A percentile compares a stretch with the other conserved stretches of the same genome.
Conservation (phyloP, 1,140 invertebrate species). For the Drosophila mayri region DNA sequence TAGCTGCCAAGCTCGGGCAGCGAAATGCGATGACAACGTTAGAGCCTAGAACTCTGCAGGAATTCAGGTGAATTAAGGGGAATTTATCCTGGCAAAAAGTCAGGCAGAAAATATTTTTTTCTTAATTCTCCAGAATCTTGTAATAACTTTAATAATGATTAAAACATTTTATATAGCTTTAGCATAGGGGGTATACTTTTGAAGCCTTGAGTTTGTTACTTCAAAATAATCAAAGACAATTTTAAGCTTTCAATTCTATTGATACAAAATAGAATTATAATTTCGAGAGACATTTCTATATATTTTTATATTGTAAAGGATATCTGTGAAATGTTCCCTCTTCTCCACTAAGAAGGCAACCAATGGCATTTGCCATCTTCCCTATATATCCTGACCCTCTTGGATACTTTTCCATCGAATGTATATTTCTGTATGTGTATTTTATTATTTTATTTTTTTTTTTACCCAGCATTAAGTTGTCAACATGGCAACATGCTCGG, state of each 20-base stretch:
- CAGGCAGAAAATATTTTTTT: neutral
- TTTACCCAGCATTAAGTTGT: constrained; percentile 36
- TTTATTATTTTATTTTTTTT: constrained; percentile 1
- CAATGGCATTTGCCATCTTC: constrained; percentile 8
- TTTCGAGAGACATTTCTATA: neutral
- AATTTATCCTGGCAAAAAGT: neutral
- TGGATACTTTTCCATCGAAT: neutral
- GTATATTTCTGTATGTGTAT: neutral
- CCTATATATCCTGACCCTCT: neutral
- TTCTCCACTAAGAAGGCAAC: neutral
- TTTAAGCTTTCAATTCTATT: neutral
- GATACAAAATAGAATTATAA: neutral
- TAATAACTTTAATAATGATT: neutral
- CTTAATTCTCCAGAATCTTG: neutral
- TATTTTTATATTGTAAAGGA: neutral
- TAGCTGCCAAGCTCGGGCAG: constrained; percentile 26
- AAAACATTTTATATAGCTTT: neutral
- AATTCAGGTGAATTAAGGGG: neutral
- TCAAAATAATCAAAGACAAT: neutral
- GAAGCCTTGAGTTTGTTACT: neutral
- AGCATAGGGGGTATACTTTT: neutral
- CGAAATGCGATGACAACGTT: constrained; percentile 7
- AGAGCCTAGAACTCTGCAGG: constrained; percentile 6
- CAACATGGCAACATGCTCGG: constrained; percentile 40
- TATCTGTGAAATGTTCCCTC: neutral